These are phyloP conservation scores for Excalfactoria chinensis DNA, from an alignment of 2,113 vertebrate genomes.

Conservation along the genomic window DNA sequence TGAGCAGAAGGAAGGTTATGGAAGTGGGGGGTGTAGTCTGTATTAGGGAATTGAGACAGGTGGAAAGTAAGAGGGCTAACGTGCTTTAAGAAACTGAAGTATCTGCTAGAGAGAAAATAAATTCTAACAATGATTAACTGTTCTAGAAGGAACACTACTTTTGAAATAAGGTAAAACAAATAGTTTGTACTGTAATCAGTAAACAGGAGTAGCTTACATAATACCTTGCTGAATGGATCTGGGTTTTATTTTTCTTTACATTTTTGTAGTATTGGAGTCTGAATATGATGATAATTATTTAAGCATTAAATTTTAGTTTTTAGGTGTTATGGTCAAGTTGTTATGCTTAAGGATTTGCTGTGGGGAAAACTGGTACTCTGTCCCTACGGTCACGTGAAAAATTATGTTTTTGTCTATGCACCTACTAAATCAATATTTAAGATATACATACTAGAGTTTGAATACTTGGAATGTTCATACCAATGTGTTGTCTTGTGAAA, in stretches of 20 bases:
- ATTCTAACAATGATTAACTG: background rate
- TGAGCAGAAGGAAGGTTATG: background rate
- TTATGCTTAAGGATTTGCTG: background rate
- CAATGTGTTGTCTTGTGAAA: background rate
- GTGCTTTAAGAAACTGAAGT: background rate
- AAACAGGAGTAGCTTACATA: background rate
- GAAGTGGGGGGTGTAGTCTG: accelerated
- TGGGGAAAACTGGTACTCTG: background rate
- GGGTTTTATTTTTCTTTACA: background rate
- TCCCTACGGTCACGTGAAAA: background rate
- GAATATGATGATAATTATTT: background rate
- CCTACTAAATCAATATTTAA: background rate
- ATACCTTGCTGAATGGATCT: background rate
- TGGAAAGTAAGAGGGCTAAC: background rate
- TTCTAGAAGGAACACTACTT: background rate
- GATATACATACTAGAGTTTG: background rate
- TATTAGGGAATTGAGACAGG: background rate
- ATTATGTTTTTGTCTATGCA: background rate
- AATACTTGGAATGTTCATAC: background rate
- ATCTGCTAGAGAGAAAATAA: background rate
- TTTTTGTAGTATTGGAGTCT: background rate
- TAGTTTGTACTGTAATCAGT: background rate
- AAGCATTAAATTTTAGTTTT: too few relatives aligned
- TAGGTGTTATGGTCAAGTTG: background rate
- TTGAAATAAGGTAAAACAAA: background rate